phyloP scores from a whole-genome alignment of 2,888 invertebrate species.

The Stenoptilia bipunctidactyla region DNA sequence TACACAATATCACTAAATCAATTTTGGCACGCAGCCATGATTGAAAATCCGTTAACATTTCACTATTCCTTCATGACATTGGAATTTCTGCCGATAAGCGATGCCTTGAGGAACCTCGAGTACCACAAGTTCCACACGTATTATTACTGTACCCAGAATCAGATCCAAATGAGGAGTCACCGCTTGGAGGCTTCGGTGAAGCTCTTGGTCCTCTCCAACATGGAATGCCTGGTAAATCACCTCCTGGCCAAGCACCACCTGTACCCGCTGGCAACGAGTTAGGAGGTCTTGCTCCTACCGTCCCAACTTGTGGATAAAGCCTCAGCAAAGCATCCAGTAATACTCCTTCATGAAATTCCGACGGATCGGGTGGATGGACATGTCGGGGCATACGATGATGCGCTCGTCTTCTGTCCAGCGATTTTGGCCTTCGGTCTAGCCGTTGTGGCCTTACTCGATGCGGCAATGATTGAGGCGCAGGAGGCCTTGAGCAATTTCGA shows the following conservation, averaged over 20 bases:
- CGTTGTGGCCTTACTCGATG: slow-evolving; percentile 73
- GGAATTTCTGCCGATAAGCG: slow-evolving; percentile 62
- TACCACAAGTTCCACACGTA: slow-evolving; percentile 79
- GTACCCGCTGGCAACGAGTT: slow-evolving; percentile 61
- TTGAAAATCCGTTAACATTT: slow-evolving; percentile 16
- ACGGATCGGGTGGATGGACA: slow-evolving; percentile 78
- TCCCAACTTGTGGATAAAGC: slow-evolving; percentile 79
- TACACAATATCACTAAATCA: slow-evolving; percentile 16
- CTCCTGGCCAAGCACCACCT: slow-evolving; percentile 79
- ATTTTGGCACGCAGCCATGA: slow-evolving; percentile 33
- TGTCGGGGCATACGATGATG: slow-evolving; percentile 59
- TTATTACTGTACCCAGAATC: slow-evolving; percentile 90
- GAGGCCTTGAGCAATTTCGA: slow-evolving; percentile 63
- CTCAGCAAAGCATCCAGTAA: slow-evolving; percentile 80
- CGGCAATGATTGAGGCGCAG: slow-evolving; percentile 59
- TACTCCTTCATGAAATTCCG: slow-evolving; percentile 86
- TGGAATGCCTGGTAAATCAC: slow-evolving; percentile 71
- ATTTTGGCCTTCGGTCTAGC: slow-evolving; percentile 69
- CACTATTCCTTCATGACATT: slow-evolving; percentile 46
- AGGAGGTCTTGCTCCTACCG: slow-evolving; percentile 69
- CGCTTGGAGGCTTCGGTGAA: slow-evolving; percentile 74
- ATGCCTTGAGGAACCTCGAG: slow-evolving; percentile 67
- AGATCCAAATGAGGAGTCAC: slow-evolving; percentile 85
- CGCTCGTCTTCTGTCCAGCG: slow-evolving; percentile 63
- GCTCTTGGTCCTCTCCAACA: slow-evolving; percentile 69